phyloP scores from a whole-genome alignment of 2,888 invertebrate genomes.

The Xestia xanthographa region DNA sequence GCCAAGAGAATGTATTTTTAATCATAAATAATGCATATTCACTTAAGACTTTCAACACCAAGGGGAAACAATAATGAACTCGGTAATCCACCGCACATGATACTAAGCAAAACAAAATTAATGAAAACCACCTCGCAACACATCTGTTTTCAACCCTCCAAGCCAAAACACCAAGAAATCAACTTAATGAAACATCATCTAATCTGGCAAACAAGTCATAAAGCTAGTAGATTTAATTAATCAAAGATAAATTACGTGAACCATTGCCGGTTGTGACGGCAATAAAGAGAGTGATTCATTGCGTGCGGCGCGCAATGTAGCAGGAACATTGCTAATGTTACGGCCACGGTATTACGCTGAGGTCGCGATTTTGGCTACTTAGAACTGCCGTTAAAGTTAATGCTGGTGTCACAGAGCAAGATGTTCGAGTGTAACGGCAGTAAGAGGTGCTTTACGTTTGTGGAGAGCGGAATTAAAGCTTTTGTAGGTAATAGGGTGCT shows the following conservation, averaged over 20 bases:
- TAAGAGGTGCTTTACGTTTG: conserved; percentile 44
- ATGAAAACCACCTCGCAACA: conserved; percentile 40
- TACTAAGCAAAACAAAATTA: conserved; percentile 40
- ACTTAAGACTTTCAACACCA: conserved; percentile 11
- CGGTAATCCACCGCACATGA: conserved; percentile 24
- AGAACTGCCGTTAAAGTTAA: conserved; percentile 64
- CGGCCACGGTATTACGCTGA: conserved; percentile 58
- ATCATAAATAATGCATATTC: conserved; percentile 6
- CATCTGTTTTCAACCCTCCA: conserved; percentile 13
- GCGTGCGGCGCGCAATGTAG: conserved; percentile 62
- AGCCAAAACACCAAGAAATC: conserved; percentile 51
- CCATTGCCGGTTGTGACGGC: conserved; percentile 62
- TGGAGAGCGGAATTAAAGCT: conserved; percentile 42
- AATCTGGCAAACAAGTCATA: conserved; percentile 64
- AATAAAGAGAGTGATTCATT: conserved; percentile 65
- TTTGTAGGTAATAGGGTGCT: conserved; percentile 33
- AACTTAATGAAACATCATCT: conserved; percentile 56
- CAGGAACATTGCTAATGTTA: conserved; percentile 60
- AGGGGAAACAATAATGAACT: conserved; percentile 17
- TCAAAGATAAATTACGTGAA: conserved; percentile 58
- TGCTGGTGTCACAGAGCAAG: conserved; percentile 57
- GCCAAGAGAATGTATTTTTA: background rate
- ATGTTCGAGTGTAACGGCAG: conserved; percentile 27
- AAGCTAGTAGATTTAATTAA: conserved; percentile 65
- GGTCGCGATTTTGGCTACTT: conserved; percentile 64